phyloP scores from a whole-genome alignment of 2,888 invertebrate genomes.

The Latrodectus hesperus region DNA sequence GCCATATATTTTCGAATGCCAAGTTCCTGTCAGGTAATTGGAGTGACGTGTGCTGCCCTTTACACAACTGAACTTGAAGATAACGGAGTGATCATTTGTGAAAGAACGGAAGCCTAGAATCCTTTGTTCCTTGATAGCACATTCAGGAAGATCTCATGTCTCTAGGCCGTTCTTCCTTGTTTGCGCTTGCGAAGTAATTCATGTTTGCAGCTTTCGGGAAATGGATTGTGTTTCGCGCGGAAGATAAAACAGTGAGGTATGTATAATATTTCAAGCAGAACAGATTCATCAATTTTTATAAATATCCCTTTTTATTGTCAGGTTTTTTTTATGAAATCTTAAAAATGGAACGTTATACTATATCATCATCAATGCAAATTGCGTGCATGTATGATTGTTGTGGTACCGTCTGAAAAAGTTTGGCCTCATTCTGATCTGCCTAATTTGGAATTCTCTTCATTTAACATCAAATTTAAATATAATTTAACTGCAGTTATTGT shows the following conservation, averaged over 20 bases:
- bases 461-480: too few relatives aligned
- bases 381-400: too few relatives aligned
- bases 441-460: too few relatives aligned
- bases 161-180: conserved; percentile 5
- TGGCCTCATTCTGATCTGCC: too few relatives aligned
- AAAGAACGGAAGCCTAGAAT: conserved; percentile 26
- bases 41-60: conserved; percentile 8
- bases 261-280: background rate
- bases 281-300: too few relatives aligned
- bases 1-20: background rate
- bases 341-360: too few relatives aligned
- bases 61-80: conserved; percentile 30
- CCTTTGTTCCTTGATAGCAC: conserved; percentile 14
- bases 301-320: too few relatives aligned
- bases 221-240: conserved; percentile 14
- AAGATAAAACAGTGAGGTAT: background rate
- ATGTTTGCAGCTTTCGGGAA: conserved; percentile 21
- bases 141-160: conserved; percentile 2
- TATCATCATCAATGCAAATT: too few relatives aligned
- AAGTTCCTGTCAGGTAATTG: background rate
- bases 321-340: too few relatives aligned
- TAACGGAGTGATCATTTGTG: conserved; percentile 8
- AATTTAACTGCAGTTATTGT: too few relatives aligned
- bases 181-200: background rate
- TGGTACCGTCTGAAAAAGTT: too few relatives aligned